phyloP scores from a whole-genome alignment of 2,113 vertebrate genomes.

The Agapornis roseicollis region DNA sequence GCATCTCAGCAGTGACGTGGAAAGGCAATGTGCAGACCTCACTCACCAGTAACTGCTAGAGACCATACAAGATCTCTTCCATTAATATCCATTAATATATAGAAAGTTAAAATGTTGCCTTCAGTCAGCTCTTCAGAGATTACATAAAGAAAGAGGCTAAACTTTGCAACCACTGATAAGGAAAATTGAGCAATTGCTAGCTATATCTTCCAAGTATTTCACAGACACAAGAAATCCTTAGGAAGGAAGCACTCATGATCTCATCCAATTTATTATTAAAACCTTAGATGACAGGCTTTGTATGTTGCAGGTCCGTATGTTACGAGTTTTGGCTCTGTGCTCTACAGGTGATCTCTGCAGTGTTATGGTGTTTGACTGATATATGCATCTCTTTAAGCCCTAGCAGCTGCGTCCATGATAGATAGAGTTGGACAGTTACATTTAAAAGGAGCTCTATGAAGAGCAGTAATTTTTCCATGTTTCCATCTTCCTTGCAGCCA shows the following conservation, averaged over 20 bases:
- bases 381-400: neutral
- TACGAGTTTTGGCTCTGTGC: neutral
- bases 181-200: neutral
- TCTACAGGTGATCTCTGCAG: neutral
- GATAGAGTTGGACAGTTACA: neutral
- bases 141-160: neutral
- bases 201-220: neutral
- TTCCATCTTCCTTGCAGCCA: neutral
- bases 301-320: neutral
- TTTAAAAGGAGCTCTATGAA: neutral
- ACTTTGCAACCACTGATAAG: neutral
- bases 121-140: neutral
- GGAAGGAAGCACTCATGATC: neutral
- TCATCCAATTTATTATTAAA: neutral
- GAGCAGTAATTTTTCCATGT: neutral
- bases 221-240: neutral
- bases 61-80: neutral
- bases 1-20: neutral
- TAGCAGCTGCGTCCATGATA: neutral
- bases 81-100: neutral
- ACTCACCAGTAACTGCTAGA: neutral
- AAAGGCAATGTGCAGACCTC: neutral
- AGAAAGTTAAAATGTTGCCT: neutral
- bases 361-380: neutral
- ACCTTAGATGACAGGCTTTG: neutral